Evolutionary conservation across 2,888 invertebrate genomes (phyloP).

Genomic region (Lasioglossum villosulum): DNA sequence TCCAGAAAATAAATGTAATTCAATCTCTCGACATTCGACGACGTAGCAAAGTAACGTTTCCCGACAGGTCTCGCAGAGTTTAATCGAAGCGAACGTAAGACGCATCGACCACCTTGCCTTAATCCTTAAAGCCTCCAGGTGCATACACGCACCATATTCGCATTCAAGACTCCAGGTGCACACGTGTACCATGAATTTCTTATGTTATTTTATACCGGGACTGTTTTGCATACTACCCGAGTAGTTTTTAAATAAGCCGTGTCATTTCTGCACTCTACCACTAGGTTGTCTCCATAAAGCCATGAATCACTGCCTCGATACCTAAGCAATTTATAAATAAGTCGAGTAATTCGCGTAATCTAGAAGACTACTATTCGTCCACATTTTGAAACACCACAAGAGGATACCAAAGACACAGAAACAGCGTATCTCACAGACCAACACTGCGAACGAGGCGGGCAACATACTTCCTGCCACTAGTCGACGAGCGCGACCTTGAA

Average conservation of each 20-base stretch:
- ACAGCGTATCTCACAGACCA: background rate
- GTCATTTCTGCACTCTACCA: background rate
- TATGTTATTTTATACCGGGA: background rate
- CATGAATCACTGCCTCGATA: background rate
- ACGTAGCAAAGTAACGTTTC: background rate
- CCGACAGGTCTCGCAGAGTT: background rate
- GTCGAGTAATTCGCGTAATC: background rate
- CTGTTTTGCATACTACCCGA: background rate
- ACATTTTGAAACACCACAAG: background rate
- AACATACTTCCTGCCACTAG: background rate
- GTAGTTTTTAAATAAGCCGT: background rate
- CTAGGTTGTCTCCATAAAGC: rapidly evolving
- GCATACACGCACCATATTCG: background rate
- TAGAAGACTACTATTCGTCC: background rate
- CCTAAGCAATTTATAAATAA: background rate
- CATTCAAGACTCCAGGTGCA: background rate
- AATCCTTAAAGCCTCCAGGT: constrained; percentile 3
- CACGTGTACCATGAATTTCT: background rate
- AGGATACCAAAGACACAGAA: background rate
- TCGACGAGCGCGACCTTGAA: background rate
- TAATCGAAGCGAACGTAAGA: background rate
- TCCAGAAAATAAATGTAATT: background rate
- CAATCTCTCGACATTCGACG: background rate
- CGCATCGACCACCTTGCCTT: constrained; percentile 3
- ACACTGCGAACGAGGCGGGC: background rate